Conservation (phyloP, 2,113 vertebrate genomes). For the mouse (Mus musculus) region DNA sequence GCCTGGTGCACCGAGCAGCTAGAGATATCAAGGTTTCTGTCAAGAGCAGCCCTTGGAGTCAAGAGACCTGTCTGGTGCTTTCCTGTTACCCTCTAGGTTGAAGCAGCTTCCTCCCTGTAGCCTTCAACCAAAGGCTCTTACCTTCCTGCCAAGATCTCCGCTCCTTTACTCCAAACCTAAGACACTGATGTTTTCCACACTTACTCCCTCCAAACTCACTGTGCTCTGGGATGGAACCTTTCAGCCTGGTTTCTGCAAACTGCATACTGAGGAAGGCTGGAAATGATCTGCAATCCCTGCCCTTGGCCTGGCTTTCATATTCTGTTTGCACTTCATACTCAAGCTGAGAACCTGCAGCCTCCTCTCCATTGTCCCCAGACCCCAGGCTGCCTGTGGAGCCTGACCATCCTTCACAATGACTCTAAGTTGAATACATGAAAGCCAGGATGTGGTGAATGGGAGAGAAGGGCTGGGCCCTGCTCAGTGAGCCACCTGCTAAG, state of each 20-base stretch:
- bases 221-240: neutral
- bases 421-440: neutral
- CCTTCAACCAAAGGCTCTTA: neutral
- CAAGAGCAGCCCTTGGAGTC: neutral
- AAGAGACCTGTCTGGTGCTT: neutral
- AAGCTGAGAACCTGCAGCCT: neutral
- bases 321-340: neutral
- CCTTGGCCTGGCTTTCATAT: neutral
- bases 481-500: neutral
- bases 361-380: neutral
- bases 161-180: neutral
- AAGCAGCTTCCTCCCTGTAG: neutral
- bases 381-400: neutral
- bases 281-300: neutral
- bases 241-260: neutral
- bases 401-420: neutral
- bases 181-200: neutral
- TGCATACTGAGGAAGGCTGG: neutral
- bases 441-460: neutral
- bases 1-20: neutral
- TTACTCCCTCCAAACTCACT: neutral
- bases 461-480: neutral
- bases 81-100: neutral
- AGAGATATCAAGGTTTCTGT: neutral
- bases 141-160: neutral